Evolutionary conservation across 2,797 vertebrate species (phyloP).

Genomic region (Neomorphus geoffroyi): DNA sequence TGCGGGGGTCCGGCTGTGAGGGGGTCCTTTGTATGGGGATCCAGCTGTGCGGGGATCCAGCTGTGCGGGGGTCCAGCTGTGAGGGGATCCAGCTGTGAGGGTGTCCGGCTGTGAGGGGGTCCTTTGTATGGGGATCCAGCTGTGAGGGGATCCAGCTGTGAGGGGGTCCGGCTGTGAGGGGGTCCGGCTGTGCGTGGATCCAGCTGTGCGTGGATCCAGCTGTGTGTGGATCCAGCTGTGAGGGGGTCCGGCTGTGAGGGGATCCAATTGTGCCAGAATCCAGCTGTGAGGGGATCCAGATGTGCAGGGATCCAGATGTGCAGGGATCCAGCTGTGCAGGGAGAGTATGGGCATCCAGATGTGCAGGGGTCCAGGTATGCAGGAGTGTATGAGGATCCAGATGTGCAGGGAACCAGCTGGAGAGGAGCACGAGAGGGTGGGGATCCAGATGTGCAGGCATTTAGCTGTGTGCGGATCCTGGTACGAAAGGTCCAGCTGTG

Average conservation of each 20-base stretch:
- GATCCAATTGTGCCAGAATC: too few relatives aligned
- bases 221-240: neutral
- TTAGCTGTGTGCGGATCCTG: too few relatives aligned
- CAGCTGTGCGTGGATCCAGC: too few relatives aligned
- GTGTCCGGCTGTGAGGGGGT: neutral
- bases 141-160: neutral
- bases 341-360: neutral
- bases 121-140: too few relatives aligned
- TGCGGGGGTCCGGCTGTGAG: neutral
- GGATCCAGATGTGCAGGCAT: neutral
- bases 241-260: too few relatives aligned
- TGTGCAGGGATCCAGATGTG: too few relatives aligned
- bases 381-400: neutral
- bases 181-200: too few relatives aligned
- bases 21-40: neutral
- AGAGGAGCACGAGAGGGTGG: too few relatives aligned
- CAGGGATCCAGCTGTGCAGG: neutral
- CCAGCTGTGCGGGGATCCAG: neutral
- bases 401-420: neutral
- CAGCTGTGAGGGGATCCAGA: too few relatives aligned
- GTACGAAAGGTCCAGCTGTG: neutral
- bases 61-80: too few relatives aligned
- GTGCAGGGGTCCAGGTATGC: neutral
- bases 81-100: too few relatives aligned
- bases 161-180: neutral